Conservation (phyloP, 2,113 vertebrate genomes). For the Archilochus colubris region DNA sequence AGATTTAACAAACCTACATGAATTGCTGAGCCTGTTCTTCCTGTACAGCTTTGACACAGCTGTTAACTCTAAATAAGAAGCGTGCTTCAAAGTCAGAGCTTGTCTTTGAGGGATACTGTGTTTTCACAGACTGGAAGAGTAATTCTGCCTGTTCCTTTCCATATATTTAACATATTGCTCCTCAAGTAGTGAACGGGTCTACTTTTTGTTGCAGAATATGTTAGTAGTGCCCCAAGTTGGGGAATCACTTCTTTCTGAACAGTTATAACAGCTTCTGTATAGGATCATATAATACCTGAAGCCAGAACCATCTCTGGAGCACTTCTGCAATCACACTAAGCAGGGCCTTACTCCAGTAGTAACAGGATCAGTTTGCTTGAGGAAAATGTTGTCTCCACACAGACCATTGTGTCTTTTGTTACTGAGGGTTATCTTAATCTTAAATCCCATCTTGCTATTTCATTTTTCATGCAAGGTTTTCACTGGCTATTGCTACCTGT, state of each 20-base stretch:
- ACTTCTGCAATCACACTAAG: background rate
- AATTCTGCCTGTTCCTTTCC: background rate
- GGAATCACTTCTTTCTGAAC: background rate
- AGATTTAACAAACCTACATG: background rate
- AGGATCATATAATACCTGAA: rapidly evolving
- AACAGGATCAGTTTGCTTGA: background rate
- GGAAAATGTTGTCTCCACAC: background rate
- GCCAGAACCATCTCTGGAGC: background rate
- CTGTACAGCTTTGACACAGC: background rate
- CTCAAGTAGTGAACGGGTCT: background rate
- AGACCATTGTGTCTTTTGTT: background rate
- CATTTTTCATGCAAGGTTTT: background rate
- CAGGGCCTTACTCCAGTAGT: background rate
- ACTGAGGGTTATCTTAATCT: background rate
- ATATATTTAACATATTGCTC: rapidly evolving
- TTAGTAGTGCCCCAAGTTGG: background rate
- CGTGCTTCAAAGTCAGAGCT: background rate
- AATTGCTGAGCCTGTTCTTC: background rate
- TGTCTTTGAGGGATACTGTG: background rate
- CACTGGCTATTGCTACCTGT: background rate
- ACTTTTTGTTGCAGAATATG: background rate
- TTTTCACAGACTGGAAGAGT: background rate
- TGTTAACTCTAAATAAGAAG: background rate
- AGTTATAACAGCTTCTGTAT: background rate
- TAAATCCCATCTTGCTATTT: background rate